Conservation (phyloP, 2,113 vertebrate genomes). For the Aix galericulata region DNA sequence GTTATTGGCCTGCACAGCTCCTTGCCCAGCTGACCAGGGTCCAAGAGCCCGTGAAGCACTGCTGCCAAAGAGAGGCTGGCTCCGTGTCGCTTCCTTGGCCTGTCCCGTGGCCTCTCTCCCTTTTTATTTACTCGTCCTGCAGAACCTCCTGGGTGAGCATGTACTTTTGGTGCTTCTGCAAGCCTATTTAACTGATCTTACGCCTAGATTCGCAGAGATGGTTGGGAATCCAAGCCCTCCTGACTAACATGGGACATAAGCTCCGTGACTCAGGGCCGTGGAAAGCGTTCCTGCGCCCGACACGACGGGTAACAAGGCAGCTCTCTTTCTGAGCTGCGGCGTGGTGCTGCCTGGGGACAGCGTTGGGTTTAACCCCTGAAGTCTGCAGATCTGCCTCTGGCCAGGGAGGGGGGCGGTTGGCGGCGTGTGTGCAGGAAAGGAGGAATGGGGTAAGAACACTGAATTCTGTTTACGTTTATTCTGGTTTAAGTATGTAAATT, state of each 20-base stretch:
- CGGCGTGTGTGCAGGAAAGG: background rate
- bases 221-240: background rate
- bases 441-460: background rate
- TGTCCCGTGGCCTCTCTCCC: background rate
- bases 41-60: background rate
- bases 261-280: background rate
- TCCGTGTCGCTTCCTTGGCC: background rate
- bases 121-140: background rate
- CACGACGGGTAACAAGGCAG: background rate
- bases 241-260: background rate
- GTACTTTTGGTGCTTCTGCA: background rate
- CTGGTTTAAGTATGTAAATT: background rate
- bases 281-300: background rate
- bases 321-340: background rate
- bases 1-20: background rate
- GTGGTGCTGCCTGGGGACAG: background rate
- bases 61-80: background rate
- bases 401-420: background rate
- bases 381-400: background rate
- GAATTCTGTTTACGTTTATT: constrained; percentile 13
- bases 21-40: background rate
- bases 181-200: background rate
- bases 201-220: background rate
- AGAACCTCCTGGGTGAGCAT: background rate
- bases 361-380: background rate